Conservation (phyloP, 2,113 vertebrate genomes). For the Callionymus lyra region DNA sequence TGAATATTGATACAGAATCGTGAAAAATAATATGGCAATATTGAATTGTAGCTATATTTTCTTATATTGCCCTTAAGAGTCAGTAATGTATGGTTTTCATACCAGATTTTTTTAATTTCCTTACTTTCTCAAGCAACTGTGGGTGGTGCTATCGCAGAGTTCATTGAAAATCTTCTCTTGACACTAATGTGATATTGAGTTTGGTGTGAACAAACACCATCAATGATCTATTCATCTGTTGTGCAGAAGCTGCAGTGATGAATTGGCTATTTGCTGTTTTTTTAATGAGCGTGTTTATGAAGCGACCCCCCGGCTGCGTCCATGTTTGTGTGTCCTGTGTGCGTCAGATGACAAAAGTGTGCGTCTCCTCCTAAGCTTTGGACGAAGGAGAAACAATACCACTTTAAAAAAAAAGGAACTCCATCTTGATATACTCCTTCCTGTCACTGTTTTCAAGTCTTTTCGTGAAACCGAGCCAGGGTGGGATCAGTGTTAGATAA, state of each 20-base stretch:
- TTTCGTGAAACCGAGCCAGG: slow-evolving; percentile 38
- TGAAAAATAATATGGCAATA: no score
- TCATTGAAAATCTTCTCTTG: no score
- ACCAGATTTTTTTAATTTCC: no score
- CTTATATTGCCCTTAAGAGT: no score
- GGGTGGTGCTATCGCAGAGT: no score
- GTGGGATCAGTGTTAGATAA: slow-evolving; percentile 15
- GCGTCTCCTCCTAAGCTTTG: slow-evolving; percentile 40
- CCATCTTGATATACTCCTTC: slow-evolving; percentile 78
- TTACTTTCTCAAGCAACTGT: no score
- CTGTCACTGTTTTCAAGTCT: slow-evolving; percentile 78
- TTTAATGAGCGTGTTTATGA: slow-evolving; percentile 5
- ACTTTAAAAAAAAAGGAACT: slow-evolving; percentile 75
- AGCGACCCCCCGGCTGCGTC: slow-evolving; percentile 20
- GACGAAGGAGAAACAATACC: slow-evolving; percentile 74
- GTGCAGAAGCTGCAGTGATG: background rate
- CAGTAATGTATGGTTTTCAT: no score
- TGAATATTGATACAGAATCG: no score
- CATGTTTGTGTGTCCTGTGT: slow-evolving; percentile 34
- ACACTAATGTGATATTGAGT: no score
- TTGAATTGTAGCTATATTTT: no score
- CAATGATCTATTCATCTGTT: background rate
- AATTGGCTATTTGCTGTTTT: slow-evolving; percentile 7
- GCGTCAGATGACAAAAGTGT: slow-evolving; percentile 37
- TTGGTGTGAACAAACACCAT: slow-evolving; percentile 3